Percentiles rank a stretch among this genome's conserved stretches.
Evolutionary conservation across 2,113 vertebrate species (phyloP).

Genomic region (Craseonycteris thonglongyai): DNA sequence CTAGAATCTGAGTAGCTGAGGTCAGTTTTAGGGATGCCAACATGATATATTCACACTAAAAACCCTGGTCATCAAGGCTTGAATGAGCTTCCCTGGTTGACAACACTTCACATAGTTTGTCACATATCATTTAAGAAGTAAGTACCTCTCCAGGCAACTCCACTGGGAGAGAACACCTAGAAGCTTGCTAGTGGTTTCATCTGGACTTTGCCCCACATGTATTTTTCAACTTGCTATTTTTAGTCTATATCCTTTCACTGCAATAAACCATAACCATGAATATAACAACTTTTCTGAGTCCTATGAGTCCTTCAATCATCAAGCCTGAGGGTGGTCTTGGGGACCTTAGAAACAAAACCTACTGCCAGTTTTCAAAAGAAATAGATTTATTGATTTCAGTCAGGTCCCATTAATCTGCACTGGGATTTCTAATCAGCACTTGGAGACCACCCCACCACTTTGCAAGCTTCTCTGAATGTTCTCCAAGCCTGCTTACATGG

Average conservation of each 20-base stretch:
- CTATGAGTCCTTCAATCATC: neutral
- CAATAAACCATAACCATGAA: neutral
- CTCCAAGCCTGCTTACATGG: neutral
- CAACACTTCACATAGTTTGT: neutral
- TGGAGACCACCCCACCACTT: neutral
- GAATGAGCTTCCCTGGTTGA: neutral
- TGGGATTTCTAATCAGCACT: neutral
- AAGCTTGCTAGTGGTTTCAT: neutral
- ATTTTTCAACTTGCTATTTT: neutral
- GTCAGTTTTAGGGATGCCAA: neutral
- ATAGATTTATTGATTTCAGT: neutral
- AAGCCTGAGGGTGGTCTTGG: neutral
- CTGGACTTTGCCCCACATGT: neutral
- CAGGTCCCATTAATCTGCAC: neutral
- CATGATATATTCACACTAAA: neutral
- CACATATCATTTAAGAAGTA: neutral
- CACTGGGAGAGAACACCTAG: neutral
- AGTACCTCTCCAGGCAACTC: neutral
- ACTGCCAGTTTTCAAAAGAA: slow-evolving; percentile 10
- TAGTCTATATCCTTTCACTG: neutral
- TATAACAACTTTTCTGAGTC: neutral
- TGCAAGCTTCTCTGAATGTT: neutral
- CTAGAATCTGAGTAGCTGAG: neutral
- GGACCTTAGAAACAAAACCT: neutral
- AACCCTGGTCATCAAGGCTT: neutral